A percentile compares a stretch with the other conserved stretches of the same genome.
Evolutionary conservation across 2,888 invertebrate genomes (phyloP).

Genomic region (Heliconius cydno): DNA sequence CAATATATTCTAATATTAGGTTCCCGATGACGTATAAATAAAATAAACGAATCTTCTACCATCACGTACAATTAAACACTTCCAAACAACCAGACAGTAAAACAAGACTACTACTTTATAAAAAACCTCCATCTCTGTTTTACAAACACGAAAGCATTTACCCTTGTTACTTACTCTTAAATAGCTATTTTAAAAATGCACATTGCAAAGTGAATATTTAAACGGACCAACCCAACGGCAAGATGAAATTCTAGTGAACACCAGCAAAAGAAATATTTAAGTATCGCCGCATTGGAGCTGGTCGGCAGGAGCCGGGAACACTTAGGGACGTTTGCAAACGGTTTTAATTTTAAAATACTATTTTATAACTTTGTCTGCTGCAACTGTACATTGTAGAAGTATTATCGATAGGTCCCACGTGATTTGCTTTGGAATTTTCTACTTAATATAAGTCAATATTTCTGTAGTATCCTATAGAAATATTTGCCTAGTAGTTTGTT

Average conservation of each 20-base stretch:
- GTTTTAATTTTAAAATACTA: slow-evolving; percentile 21
- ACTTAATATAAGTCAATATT: background rate
- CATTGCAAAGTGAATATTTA: slow-evolving; percentile 35
- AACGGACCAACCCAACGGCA: slow-evolving; percentile 26
- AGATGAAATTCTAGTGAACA: slow-evolving; percentile 22
- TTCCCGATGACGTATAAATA: too few species aligned
- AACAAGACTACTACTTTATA: background rate
- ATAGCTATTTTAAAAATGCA: slow-evolving; percentile 38
- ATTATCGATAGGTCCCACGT: background rate
- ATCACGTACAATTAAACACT: too few species aligned
- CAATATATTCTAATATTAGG: too few species aligned
- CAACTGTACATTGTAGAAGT: background rate
- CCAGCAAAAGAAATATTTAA: slow-evolving; percentile 23
- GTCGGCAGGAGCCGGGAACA: background rate
- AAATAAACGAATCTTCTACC: too few species aligned
- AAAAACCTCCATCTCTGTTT: background rate
- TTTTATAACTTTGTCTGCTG: slow-evolving; percentile 8
- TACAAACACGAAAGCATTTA: slow-evolving; percentile 17
- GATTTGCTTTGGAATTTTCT: background rate
- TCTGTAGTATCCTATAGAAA: background rate
- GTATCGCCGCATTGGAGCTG: slow-evolving; percentile 20
- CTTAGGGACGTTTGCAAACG: slow-evolving; percentile 14
- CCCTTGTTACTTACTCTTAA: slow-evolving; percentile 26
- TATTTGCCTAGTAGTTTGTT: background rate
- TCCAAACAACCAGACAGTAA: background rate